These are phyloP conservation scores for Venustoraphidia nigricollis DNA, from an alignment of 2,888 invertebrate genomes.

Conservation along the genomic window DNA sequence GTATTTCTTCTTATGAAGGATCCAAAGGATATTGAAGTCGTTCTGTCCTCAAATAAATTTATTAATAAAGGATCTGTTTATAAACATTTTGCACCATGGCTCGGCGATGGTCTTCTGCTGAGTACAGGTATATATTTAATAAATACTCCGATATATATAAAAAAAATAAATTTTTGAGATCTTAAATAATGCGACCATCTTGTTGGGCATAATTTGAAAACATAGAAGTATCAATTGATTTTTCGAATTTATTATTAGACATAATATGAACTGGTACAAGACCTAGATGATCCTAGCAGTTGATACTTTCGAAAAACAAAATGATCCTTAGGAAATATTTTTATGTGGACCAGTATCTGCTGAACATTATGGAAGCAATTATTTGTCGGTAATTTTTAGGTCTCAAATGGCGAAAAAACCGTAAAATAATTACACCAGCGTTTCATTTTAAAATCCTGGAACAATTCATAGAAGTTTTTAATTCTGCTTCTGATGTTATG, in stretches of 20 bases:
- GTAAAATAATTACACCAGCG: slow-evolving; percentile 60
- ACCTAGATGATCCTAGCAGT: background rate
- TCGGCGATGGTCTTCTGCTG: slow-evolving; percentile 23
- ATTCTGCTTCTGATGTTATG: slow-evolving; percentile 42
- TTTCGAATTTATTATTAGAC: too few species aligned
- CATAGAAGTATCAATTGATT: background rate
- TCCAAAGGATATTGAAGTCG: slow-evolving; percentile 14
- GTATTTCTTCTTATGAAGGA: slow-evolving; percentile 11
- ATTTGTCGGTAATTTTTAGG: slow-evolving; percentile 20
- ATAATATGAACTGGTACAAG: too few species aligned
- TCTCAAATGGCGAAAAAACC: slow-evolving; percentile 44
- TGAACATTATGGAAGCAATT: background rate
- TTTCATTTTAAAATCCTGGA: slow-evolving; percentile 67
- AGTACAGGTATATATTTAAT: slow-evolving; percentile 19
- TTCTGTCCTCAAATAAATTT: slow-evolving; percentile 19
- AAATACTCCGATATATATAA: background rate
- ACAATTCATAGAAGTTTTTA: slow-evolving; percentile 53
- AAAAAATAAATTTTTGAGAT: too few species aligned
- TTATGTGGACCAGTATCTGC: background rate
- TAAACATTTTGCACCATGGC: slow-evolving; percentile 20
- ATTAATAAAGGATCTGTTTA: slow-evolving; percentile 22
- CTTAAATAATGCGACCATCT: too few species aligned
- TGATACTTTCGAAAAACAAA: background rate
- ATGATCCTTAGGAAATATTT: background rate
- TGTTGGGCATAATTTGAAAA: background rate